Base-by-base conservation (phyloP, 2,797 vertebrate species). In the Xerus rutilus region DNA sequence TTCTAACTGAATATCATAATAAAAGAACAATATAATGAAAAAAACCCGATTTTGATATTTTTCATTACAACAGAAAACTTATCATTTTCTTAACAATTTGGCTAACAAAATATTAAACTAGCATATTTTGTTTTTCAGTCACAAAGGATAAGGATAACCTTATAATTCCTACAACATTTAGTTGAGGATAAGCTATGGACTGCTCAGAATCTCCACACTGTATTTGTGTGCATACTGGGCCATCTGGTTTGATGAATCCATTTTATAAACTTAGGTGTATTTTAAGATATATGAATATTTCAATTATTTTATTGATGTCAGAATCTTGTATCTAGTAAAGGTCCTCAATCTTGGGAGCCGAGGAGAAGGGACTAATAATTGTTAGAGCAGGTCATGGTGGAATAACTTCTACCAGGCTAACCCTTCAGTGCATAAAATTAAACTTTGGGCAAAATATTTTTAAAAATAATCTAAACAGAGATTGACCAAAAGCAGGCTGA, bases 201-300 rank as follows among this genome's bases (percentile, higher is more conserved):
- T 64, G 23, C 32, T 15, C 13, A 35, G 28, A 5, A 81, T 23
- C 18, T 57, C 54, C 12, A 18, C 0, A 21, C 5, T 90, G 25
- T 83, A 47, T 59, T 79, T 30, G 65, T 25, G 45, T 30, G 8
- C 13, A 6, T 65, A 43, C 28, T 54, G 62, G 32, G 32, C 25
- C n/a, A 67, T 30, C 20, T 76, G 10, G 65, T 2, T 65, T 11
- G 23, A 45, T 47, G 79, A 84, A 21, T 39, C 23, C n/a, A 59
- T 72, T 70, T 96, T 77, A 14, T 47, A 39, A 89, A 79, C 12
- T 78, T 49, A 91, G 77, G 49, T 18, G 35, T 88, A 73, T 54
- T 85, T 88, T 82, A 72, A 86, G 69, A 62, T 25, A 18, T 82
- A n/a, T 52, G 15, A 69, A 49, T 32, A 28, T 14, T 59, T 59